These are phyloP conservation scores for Odontocerum albicorne DNA, from an alignment of 2,888 invertebrate species.

Conservation along the genomic window DNA sequence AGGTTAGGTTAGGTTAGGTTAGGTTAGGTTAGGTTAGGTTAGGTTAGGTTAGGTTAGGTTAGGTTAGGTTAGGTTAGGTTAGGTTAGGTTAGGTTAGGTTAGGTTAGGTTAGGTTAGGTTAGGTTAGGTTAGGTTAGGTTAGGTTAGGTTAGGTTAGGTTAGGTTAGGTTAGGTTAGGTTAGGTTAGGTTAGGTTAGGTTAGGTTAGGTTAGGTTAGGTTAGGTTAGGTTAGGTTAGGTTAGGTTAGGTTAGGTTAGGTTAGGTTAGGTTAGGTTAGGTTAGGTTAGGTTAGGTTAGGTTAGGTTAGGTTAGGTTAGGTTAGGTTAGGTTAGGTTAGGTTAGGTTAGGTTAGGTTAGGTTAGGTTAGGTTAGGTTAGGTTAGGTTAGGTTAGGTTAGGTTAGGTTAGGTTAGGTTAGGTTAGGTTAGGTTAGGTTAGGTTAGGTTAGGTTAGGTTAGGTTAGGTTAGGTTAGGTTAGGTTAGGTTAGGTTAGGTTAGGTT, in stretches of 20 bases:
- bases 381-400: not conserved
- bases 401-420: not conserved
- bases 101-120: constrained; percentile 33
- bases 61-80: constrained; percentile 28
- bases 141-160: constrained; percentile 33
- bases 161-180: constrained; percentile 33
- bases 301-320: constrained; percentile 33
- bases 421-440: constrained; percentile 3
- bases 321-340: constrained; percentile 34
- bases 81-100: constrained; percentile 32
- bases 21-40: constrained; percentile 35
- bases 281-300: constrained; percentile 30
- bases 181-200: constrained; percentile 33
- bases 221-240: constrained; percentile 30
- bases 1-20: constrained; percentile 35
- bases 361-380: constrained; percentile 21
- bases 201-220: constrained; percentile 32
- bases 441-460: constrained; percentile 9
- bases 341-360: constrained; percentile 19
- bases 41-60: constrained; percentile 33
- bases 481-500: constrained; percentile 10
- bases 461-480: constrained; percentile 10
- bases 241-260: constrained; percentile 28
- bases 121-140: constrained; percentile 33
- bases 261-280: constrained; percentile 35